These are phyloP conservation scores for Clunio marinus DNA, from an alignment of 2,888 invertebrate species.

Conservation along the genomic window DNA sequence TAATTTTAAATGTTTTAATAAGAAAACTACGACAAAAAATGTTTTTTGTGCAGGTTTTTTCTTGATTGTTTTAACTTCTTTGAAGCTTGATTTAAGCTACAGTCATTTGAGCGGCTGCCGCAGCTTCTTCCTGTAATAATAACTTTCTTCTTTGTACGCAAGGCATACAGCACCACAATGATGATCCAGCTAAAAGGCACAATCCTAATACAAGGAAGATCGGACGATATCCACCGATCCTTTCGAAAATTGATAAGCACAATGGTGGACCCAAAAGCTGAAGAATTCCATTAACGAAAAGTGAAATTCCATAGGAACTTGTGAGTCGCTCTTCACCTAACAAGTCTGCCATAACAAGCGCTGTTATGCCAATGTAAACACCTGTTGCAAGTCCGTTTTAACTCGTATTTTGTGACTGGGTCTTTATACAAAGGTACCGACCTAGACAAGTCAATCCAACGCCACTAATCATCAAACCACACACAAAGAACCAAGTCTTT, in stretches of 20 bases:
- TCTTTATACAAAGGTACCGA: too few relatives aligned
- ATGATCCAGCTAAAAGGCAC: slow-evolving; percentile 66
- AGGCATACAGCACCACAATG: slow-evolving; percentile 72
- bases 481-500: slow-evolving; percentile 77
- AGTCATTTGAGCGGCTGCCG: not conserved
- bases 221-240: slow-evolving; percentile 62
- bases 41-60: too few relatives aligned
- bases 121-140: not conserved
- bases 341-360: slow-evolving; percentile 84
- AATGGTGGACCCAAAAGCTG: slow-evolving; percentile 78
- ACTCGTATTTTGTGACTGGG: too few relatives aligned
- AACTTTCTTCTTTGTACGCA: slow-evolving; percentile 55
- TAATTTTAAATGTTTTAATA: too few relatives aligned
- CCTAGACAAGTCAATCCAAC: slow-evolving; percentile 66
- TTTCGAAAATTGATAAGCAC: slow-evolving; percentile 69
- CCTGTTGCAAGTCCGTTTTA: slow-evolving; percentile 82
- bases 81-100: too few relatives aligned
- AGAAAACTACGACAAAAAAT: too few relatives aligned
- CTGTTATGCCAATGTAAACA: slow-evolving; percentile 79
- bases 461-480: slow-evolving; percentile 73
- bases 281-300: slow-evolving; percentile 77
- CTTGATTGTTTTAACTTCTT: too few relatives aligned
- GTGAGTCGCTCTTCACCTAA: slow-evolving; percentile 77
- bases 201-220: slow-evolving; percentile 71
- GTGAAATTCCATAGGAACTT: slow-evolving; percentile 79